Conservation (phyloP, 1,140 invertebrate species). For the Carcinoscorpius rotundicauda region DNA sequence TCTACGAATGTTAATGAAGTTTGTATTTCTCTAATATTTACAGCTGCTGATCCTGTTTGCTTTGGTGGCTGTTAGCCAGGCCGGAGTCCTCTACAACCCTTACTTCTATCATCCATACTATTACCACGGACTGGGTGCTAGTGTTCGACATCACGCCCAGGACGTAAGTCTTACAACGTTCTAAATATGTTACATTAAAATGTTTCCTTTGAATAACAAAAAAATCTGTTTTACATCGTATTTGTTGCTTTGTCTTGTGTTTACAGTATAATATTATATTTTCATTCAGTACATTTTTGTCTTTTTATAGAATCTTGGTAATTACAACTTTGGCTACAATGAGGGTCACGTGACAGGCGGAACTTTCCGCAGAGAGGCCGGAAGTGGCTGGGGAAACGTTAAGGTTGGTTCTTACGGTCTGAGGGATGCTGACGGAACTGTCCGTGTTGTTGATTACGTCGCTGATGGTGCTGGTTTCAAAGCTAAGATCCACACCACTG, state of each 20-base stretch:
- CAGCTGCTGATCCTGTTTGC: too few relatives aligned
- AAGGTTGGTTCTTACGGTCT: constrained; percentile 25
- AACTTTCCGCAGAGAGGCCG: constrained; percentile 25
- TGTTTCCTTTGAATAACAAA: too few relatives aligned
- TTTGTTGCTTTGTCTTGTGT: too few relatives aligned
- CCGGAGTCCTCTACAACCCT: too few relatives aligned
- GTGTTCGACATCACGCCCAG: neutral
- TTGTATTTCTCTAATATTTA: too few relatives aligned
- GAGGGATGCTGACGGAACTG: constrained; percentile 22
- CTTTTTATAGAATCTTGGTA: constrained; percentile 6
- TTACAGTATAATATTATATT: too few relatives aligned
- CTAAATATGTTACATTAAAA: too few relatives aligned
- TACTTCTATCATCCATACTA: neutral
- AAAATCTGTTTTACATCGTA: too few relatives aligned
- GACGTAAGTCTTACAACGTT: too few relatives aligned
- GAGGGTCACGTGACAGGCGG: constrained; percentile 25
- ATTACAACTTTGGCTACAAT: constrained; percentile 24
- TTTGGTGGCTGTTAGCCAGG: too few relatives aligned
- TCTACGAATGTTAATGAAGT: too few relatives aligned
- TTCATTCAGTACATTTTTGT: neutral
- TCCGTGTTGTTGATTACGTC: constrained; percentile 27
- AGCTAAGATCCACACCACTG: constrained; percentile 21
- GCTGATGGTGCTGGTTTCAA: constrained; percentile 28
- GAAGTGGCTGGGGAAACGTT: constrained; percentile 13
- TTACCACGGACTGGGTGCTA: neutral